These are phyloP conservation scores for Rhea americana DNA, from an alignment of 2,113 vertebrate species.

Conservation along the genomic window DNA sequence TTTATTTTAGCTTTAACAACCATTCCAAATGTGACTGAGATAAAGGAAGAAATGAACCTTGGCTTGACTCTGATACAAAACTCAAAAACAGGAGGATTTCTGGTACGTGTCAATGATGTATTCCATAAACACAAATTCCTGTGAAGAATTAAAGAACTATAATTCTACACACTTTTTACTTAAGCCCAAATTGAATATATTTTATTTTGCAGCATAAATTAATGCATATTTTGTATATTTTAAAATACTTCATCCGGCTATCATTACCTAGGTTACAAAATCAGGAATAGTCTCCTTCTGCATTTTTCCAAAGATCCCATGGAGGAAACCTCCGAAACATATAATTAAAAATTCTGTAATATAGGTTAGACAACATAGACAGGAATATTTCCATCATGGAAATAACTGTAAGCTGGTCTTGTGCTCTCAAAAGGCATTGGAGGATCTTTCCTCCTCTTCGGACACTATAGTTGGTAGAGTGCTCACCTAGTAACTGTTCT, in stretches of 20 bases:
- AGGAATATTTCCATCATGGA: background rate
- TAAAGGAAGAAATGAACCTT: slow-evolving; percentile 85
- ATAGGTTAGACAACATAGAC: background rate
- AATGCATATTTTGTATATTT: background rate
- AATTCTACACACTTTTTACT: background rate
- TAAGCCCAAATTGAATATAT: background rate
- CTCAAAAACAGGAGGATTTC: slow-evolving; percentile 75
- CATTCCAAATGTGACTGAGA: slow-evolving; percentile 84
- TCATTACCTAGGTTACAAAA: background rate
- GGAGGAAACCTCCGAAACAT: background rate
- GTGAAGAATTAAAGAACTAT: background rate
- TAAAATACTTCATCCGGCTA: background rate
- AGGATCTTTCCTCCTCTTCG: background rate
- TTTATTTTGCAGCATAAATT: background rate
- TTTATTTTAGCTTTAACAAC: slow-evolving; percentile 79
- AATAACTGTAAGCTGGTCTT: background rate
- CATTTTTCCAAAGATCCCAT: background rate
- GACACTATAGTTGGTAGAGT: background rate
- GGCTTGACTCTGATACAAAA: slow-evolving; percentile 87
- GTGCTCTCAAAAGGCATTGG: background rate
- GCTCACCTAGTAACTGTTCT: background rate
- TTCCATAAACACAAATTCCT: background rate
- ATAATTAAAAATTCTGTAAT: background rate
- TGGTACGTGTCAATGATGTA: slow-evolving; percentile 72
- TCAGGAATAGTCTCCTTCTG: background rate